These are phyloP conservation scores for Ochotona curzoniae DNA, from an alignment of 2,113 vertebrate genomes.

Conservation along the genomic window DNA sequence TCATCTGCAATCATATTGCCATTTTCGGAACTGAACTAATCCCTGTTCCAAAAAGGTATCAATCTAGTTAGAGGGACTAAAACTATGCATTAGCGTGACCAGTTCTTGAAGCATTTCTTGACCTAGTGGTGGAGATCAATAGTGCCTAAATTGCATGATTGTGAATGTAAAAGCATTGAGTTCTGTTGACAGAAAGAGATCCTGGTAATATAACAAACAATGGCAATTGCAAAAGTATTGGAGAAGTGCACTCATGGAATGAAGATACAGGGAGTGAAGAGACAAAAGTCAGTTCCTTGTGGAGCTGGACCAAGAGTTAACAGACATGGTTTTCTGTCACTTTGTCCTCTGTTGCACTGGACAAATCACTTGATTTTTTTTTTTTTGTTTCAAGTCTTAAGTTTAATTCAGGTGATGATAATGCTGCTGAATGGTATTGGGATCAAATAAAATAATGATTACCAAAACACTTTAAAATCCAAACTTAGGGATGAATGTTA, in stretches of 20 bases:
- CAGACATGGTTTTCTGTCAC: background rate
- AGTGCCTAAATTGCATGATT: background rate
- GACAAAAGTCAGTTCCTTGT: background rate
- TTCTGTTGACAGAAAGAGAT: background rate
- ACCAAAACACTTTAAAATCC: background rate
- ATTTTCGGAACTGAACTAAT: background rate
- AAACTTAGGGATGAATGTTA: background rate
- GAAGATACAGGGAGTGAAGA: background rate
- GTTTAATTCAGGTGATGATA: background rate
- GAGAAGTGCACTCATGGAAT: background rate
- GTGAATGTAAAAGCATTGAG: background rate
- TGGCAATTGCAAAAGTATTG: background rate
- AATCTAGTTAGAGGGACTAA: background rate
- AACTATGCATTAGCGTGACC: background rate
- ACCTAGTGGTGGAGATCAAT: background rate
- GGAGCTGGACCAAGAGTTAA: background rate
- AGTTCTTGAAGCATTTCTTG: background rate
- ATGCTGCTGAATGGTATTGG: background rate
- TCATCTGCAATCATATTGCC: background rate
- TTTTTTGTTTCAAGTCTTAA: background rate
- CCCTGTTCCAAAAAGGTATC: background rate
- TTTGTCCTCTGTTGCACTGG: background rate
- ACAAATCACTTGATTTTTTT: background rate
- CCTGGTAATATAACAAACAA: background rate
- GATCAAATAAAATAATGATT: background rate